Conservation (phyloP, 2,113 vertebrate genomes). For the Galemys pyrenaicus region DNA sequence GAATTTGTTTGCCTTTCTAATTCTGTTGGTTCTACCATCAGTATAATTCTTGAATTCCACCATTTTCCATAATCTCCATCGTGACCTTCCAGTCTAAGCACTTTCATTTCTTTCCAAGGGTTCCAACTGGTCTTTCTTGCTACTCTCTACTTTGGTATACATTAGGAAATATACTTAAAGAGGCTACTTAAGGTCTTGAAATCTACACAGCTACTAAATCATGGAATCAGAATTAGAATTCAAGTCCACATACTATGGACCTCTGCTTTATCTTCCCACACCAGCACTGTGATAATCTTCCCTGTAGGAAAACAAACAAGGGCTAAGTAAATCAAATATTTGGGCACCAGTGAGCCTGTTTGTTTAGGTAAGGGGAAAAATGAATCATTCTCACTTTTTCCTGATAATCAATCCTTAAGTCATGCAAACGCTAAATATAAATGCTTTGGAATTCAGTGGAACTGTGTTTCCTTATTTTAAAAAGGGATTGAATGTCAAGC, state of each 20-base stretch:
- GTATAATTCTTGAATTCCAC: no score
- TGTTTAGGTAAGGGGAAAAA: slow-evolving; percentile 2
- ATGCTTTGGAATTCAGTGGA: slow-evolving; percentile 30
- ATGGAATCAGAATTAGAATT: neutral
- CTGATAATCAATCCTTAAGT: slow-evolving; percentile 22
- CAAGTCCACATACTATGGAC: neutral
- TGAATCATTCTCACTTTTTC: slow-evolving; percentile 21
- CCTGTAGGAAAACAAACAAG: neutral
- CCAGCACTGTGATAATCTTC: neutral
- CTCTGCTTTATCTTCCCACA: neutral
- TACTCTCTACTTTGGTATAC: neutral
- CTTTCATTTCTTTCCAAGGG: no score
- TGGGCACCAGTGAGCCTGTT: neutral
- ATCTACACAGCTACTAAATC: neutral
- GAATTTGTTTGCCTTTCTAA: slow-evolving; percentile 57
- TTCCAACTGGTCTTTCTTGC: no score
- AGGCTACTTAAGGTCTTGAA: neutral
- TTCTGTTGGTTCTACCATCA: no score
- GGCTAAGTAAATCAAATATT: neutral
- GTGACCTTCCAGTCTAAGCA: no score
- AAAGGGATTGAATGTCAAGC: slow-evolving; percentile 5
- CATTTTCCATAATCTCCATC: no score
- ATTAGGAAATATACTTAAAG: neutral
- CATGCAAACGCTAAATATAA: slow-evolving; percentile 20
- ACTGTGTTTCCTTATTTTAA: neutral